Percentiles rank a stretch among this genome's conserved stretches.
Evolutionary conservation across 2,888 invertebrate species (phyloP).

Genomic region (Megaustenia siamemsis): DNA sequence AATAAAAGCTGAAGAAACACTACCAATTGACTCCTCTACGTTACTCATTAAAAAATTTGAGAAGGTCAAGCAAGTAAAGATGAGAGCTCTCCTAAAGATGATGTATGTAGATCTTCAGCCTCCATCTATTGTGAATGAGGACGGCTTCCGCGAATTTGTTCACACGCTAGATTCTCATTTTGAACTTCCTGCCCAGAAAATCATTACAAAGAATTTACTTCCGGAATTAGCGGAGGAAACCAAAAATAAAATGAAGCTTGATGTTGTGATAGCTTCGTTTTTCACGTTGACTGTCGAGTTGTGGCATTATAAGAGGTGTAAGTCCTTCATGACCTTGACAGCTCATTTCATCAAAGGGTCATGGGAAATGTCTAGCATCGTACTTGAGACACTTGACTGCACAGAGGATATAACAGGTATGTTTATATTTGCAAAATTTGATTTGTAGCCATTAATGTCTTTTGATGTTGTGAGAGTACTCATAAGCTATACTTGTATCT

Average conservation of each 20-base stretch:
- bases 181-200: constrained; percentile 44
- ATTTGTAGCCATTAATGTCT: no score
- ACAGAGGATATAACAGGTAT: constrained; percentile 52
- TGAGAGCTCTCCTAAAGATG: constrained; percentile 42
- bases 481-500: no score
- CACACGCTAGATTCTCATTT: constrained; percentile 30
- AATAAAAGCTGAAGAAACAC: constrained; percentile 37
- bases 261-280: constrained; percentile 47
- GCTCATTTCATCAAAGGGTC: constrained; percentile 52
- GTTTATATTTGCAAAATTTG: no score
- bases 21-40: background rate
- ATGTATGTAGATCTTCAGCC: constrained; percentile 46
- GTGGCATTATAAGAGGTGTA: constrained; percentile 34
- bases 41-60: background rate
- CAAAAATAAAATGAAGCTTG: constrained; percentile 44
- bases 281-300: constrained; percentile 49
- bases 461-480: no score
- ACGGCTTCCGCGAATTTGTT: constrained; percentile 51
- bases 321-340: constrained; percentile 44
- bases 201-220: constrained; percentile 38
- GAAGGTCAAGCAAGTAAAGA: constrained; percentile 37
- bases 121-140: constrained; percentile 34
- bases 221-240: constrained; percentile 45
- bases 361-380: constrained; percentile 47
- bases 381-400: constrained; percentile 50